Percentiles rank a stretch among this genome's conserved stretches.
These are phyloP conservation scores for Chelon labrosus DNA, from an alignment of 2,797 vertebrate genomes.

Conservation along the genomic window DNA sequence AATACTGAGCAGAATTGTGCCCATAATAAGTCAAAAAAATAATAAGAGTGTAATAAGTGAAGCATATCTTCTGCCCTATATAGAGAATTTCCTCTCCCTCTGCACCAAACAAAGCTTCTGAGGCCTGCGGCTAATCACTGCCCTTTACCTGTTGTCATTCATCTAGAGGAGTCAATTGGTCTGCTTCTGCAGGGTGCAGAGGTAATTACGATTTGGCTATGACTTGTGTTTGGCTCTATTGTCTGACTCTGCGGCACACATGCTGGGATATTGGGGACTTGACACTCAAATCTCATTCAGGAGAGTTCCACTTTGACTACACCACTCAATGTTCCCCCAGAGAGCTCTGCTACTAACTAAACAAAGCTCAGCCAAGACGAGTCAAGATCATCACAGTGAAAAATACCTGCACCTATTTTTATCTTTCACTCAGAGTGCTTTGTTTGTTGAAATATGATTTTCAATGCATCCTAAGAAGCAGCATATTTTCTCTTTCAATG, in stretches of 20 bases:
- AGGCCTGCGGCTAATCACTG: constrained; percentile 74
- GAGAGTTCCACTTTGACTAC: constrained; percentile 74
- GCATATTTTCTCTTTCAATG: constrained; percentile 63
- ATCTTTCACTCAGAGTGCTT: constrained; percentile 49
- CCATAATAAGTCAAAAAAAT: constrained; percentile 59
- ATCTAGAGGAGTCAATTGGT: constrained; percentile 79
- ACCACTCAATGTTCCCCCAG: constrained; percentile 64
- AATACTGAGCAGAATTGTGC: constrained; percentile 39
- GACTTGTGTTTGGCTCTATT: constrained; percentile 73
- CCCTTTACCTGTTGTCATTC: constrained; percentile 80
- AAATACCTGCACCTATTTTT: constrained; percentile 65
- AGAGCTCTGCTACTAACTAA: constrained; percentile 69
- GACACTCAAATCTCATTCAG: constrained; percentile 71
- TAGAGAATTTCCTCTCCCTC: constrained; percentile 59
- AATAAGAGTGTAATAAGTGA: constrained; percentile 69
- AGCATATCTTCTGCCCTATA: constrained; percentile 75
- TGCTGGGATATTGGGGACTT: constrained; percentile 66
- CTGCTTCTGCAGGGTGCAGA: constrained; percentile 75
- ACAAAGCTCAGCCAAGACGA: constrained; percentile 71
- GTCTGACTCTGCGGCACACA: constrained; percentile 64
- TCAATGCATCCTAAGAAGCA: constrained; percentile 47
- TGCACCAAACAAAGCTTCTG: constrained; percentile 73
- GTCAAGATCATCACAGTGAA: constrained; percentile 54
- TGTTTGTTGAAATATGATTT: constrained; percentile 61
- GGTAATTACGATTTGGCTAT: constrained; percentile 82